Conservation (phyloP, 37 sponge, comb jelly and placozoan species). For the Oopsacas minuta region DNA sequence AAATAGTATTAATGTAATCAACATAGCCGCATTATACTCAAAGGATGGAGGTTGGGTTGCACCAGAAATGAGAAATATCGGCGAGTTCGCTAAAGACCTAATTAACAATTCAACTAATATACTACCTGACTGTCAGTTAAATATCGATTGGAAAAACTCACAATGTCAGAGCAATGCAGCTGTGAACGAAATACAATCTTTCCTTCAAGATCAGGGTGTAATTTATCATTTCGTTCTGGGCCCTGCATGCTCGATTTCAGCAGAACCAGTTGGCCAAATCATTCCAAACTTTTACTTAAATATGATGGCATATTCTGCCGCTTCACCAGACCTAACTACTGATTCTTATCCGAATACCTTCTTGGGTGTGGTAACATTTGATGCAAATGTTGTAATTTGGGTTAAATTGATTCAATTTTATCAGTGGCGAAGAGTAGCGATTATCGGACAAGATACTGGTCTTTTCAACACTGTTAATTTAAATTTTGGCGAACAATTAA, state of each 20-base stretch:
- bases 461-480: neutral
- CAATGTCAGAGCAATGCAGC: neutral
- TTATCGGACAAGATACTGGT: neutral
- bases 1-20: neutral
- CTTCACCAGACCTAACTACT: neutral
- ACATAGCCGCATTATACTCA: neutral
- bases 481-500: neutral
- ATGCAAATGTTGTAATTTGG: neutral
- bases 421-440: neutral
- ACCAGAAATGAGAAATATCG: conserved; percentile 5
- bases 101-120: neutral
- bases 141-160: neutral
- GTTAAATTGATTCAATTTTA: neutral
- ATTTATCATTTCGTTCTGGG: neutral
- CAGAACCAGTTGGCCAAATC: conserved; percentile 10
- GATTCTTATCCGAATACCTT: neutral
- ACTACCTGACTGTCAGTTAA: neutral
- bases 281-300: neutral
- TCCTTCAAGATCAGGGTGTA: neutral
- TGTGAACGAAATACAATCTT: neutral
- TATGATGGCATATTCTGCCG: neutral
- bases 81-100: neutral
- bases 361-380: neutral
- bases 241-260: neutral
- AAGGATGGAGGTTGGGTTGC: neutral